Evolutionary conservation across 2,888 invertebrate species (phyloP).

Genomic region (Spilosoma lubricipeda): DNA sequence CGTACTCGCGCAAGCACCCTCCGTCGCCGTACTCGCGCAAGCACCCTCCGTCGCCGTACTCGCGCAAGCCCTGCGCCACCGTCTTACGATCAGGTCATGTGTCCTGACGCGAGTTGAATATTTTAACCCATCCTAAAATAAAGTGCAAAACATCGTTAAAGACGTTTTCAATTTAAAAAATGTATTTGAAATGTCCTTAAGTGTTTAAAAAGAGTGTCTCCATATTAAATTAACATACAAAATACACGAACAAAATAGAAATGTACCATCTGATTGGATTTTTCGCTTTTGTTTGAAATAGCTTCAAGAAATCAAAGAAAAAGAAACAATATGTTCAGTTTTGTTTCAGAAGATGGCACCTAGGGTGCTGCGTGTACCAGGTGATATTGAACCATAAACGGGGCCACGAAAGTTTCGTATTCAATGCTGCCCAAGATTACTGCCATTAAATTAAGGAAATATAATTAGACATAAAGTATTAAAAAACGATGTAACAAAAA

Average conservation of each 20-base stretch:
- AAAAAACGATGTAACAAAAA: neutral
- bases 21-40: too few species aligned
- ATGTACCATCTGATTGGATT: neutral
- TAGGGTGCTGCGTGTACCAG: slow-evolving; percentile 38
- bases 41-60: too few species aligned
- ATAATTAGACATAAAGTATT: neutral
- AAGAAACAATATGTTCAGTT: slow-evolving; percentile 10
- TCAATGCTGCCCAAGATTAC: neutral
- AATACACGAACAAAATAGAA: neutral
- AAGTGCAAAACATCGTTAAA: too few species aligned
- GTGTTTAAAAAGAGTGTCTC: neutral
- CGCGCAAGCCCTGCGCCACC: too few species aligned
- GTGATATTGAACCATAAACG: slow-evolving; percentile 35
- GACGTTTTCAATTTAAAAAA: too few species aligned
- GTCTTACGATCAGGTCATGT: too few species aligned
- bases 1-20: too few species aligned
- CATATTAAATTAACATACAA: neutral
- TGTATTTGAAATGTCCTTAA: neutral
- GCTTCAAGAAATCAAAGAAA: slow-evolving; percentile 12
- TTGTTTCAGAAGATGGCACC: slow-evolving; percentile 29
- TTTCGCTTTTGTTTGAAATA: neutral
- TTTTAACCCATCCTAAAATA: too few species aligned
- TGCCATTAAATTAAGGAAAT: too few species aligned
- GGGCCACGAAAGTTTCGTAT: slow-evolving; percentile 23
- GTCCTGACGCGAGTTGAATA: too few species aligned